A percentile compares a stretch with the other conserved stretches of the same genome.
phyloP scores from a whole-genome alignment of 35 echinoderm and acorn worm genomes.

The Heliocidaris tuberculata region DNA sequence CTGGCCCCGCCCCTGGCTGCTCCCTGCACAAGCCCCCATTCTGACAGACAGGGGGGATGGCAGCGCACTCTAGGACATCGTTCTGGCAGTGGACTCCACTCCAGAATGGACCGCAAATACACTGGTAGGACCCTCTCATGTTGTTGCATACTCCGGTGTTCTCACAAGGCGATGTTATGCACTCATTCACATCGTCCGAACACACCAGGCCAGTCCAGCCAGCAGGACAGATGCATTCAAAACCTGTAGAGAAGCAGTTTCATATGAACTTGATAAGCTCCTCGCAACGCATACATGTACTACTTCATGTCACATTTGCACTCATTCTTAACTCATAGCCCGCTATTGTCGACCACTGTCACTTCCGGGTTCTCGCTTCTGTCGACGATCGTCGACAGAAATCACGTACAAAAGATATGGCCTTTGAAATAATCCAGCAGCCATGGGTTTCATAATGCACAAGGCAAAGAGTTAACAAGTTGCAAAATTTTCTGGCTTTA shows the following conservation, averaged over 20 bases:
- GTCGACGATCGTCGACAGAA: too few relatives aligned
- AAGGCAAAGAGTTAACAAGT: too few relatives aligned
- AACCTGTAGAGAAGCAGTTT: conserved; percentile 53
- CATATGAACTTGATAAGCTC: not conserved
- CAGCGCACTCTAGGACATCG: conserved; percentile 77
- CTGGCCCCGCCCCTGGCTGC: conserved; percentile 68
- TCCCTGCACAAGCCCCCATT: conserved; percentile 88
- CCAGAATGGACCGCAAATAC: conserved; percentile 72
- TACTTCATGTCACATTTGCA: not conserved
- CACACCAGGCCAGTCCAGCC: conserved; percentile 78
- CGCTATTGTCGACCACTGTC: too few relatives aligned
- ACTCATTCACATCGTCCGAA: conserved; percentile 84
- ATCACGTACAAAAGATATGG: too few relatives aligned
- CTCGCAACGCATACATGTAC: not conserved
- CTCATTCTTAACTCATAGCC: too few relatives aligned
- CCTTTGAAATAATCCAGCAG: too few relatives aligned
- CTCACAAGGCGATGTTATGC: conserved; percentile 58
- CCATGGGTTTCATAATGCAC: too few relatives aligned
- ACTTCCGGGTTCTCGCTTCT: too few relatives aligned
- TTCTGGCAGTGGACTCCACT: conserved; percentile 66
- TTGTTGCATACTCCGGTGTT: conserved; percentile 80
- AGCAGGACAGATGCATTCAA: conserved; percentile 64
- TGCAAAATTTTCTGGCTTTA: not conserved
- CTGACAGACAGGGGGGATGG: conserved; percentile 75
- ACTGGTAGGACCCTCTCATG: conserved; percentile 72